These are phyloP conservation scores for Lucilia sericata DNA, from an alignment of 1,140 invertebrate genomes.

Conservation along the genomic window DNA sequence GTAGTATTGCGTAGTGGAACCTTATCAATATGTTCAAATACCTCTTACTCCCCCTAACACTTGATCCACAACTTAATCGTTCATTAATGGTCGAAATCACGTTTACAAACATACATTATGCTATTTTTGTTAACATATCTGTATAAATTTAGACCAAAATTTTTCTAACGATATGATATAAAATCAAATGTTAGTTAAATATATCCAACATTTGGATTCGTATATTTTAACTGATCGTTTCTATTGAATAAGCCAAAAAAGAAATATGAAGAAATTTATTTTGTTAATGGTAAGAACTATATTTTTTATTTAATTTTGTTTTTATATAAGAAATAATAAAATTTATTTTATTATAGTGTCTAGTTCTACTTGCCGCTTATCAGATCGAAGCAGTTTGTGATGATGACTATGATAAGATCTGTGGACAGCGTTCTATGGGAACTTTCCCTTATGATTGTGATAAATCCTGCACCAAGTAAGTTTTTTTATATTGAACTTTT, in stretches of 20 bases:
- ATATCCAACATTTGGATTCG: neutral
- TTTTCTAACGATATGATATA: neutral
- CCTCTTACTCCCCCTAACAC: too few relatives aligned
- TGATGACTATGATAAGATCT: neutral
- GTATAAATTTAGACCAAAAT: neutral
- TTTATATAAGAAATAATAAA: neutral
- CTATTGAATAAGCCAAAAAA: neutral
- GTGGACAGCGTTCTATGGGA: neutral
- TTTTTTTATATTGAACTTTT: neutral
- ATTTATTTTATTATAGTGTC: neutral
- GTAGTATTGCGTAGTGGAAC: too few relatives aligned
- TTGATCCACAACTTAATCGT: too few relatives aligned
- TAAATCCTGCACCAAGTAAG: slow-evolving; percentile 4
- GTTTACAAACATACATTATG: too few relatives aligned
- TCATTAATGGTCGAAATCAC: too few relatives aligned
- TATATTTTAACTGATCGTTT: neutral
- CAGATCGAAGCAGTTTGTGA: neutral
- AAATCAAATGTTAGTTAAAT: neutral
- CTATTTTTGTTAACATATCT: too few relatives aligned
- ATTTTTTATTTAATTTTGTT: neutral
- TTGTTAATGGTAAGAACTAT: neutral
- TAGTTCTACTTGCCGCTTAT: neutral
- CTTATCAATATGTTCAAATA: too few relatives aligned
- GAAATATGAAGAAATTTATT: neutral
- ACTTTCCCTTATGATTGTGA: neutral